Evolutionary conservation across 2,113 vertebrate species (phyloP), one percentile per base, ranked within the genome.

Genomic region (Marcusenius ussheri): DNA sequence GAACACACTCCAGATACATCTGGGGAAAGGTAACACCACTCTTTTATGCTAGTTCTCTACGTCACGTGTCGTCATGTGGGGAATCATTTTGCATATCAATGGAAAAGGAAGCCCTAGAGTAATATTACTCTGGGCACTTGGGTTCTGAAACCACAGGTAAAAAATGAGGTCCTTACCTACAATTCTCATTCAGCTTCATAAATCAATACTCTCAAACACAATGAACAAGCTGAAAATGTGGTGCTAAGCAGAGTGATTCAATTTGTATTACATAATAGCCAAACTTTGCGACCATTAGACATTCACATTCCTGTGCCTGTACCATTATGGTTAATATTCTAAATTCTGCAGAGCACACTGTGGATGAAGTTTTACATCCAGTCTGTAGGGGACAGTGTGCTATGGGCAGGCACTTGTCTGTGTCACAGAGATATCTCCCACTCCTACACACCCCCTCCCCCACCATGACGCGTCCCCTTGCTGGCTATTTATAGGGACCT

Each of bases 401-500:
- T 50, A 19, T 66, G n/a, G 62, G n/a, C 6, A 15, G 89, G 46
- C 15, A 31, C 58, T 62, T 86, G 9, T 17, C 49, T 19, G 46
- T 51, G 45, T 50, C 80, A 11, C 35, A 51, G 35, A 83, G 5
- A 39, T 39, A 5, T 35, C 50, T 51, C 70, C 66, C 51, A 87
- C 21, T 27, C 3, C n/a, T 51, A 50, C 77, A 56, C 58, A 50
- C 50, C 92, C 66, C 88, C 56, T 58, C 89, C 35, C 84, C 87
- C 83, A 92, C 88, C 88, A 87, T 90, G 89, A 92, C 89, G 66
- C 21, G 89, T 90, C 91, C 46, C 89, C 49, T 31, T 90, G 66
- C 74, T 42, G 19, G 85, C 90, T 96, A 95, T 94, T 94, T 94
- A 94, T 95, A 95, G 93, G 56, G 80, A 45, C 88, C 84, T 87